Evolutionary conservation across 2,797 vertebrate species (phyloP).

Genomic region (Vultur gryphus): DNA sequence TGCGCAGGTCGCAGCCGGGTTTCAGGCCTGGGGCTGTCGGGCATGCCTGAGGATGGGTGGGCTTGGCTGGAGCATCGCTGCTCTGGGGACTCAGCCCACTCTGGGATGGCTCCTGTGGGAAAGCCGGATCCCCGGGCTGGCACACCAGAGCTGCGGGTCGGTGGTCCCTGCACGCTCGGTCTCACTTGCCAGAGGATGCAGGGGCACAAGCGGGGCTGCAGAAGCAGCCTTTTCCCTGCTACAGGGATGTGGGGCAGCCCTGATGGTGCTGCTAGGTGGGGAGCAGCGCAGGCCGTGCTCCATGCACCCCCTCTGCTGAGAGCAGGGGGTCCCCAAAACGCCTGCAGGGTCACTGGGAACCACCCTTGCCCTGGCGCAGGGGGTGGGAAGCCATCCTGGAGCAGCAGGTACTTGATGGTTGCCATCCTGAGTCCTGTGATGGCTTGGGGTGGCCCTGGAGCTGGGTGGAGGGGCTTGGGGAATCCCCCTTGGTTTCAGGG

Average conservation of each 20-base stretch:
- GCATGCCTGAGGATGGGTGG: not conserved
- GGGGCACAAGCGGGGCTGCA: not conserved
- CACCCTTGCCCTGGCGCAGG: not conserved
- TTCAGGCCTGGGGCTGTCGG: not conserved
- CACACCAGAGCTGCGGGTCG: not conserved
- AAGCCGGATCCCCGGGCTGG: not conserved
- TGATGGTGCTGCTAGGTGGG: not conserved
- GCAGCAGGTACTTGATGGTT: not conserved
- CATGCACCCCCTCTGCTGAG: not conserved
- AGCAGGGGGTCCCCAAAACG: not conserved
- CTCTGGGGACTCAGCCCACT: not conserved
- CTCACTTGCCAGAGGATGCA: fast-evolving
- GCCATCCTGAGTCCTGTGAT: not conserved
- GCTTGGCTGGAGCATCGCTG: not conserved
- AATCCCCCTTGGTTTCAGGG: not conserved
- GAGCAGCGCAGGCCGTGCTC: not conserved
- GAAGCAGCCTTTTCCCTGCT: not conserved
- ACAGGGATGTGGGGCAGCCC: not conserved
- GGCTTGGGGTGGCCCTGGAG: not conserved
- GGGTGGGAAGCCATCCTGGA: not conserved
- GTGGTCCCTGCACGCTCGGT: not conserved
- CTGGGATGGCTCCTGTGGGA: not conserved
- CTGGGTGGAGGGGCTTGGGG: not conserved
- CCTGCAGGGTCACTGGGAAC: fast-evolving
- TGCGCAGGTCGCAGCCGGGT: not conserved